phyloP scores from a whole-genome alignment of 2,888 invertebrate species.

The Parasteatoda lunata region DNA sequence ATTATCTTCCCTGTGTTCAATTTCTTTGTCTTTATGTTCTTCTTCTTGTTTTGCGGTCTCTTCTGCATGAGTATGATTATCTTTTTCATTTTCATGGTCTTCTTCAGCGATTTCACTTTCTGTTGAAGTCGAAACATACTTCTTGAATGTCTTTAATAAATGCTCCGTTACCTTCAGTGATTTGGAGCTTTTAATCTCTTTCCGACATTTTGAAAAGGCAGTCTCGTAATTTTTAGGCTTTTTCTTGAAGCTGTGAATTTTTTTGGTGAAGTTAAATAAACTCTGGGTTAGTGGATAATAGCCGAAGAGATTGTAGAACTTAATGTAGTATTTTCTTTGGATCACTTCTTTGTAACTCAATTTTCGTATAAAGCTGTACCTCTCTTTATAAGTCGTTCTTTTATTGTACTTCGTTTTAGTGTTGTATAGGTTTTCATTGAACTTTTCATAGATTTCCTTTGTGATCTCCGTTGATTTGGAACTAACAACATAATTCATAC shows the following conservation, averaged over 20 bases:
- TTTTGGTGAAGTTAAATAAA: constrained; percentile 3
- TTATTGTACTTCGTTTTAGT: not conserved
- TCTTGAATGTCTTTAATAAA: too few relatives aligned
- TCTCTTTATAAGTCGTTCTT: not conserved
- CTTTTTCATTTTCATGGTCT: too few relatives aligned
- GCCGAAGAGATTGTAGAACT: not conserved
- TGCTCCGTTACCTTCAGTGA: too few relatives aligned
- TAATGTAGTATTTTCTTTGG: not conserved
- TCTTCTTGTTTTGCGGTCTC: not conserved
- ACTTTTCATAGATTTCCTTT: not conserved
- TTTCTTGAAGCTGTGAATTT: not conserved
- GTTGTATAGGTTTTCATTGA: not conserved
- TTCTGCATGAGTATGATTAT: not conserved
- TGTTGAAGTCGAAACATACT: too few relatives aligned
- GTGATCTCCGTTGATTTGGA: not conserved
- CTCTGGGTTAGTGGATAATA: not conserved
- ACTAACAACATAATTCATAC: not conserved
- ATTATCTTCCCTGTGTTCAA: not conserved
- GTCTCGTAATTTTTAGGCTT: too few relatives aligned
- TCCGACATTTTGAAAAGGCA: too few relatives aligned
- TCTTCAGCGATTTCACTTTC: too few relatives aligned
- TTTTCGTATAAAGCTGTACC: not conserved
- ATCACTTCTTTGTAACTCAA: constrained; percentile 12
- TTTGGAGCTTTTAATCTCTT: too few relatives aligned
- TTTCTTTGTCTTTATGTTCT: not conserved